These are phyloP conservation scores for Diprion similis DNA, from an alignment of 1,140 invertebrate genomes.

Conservation along the genomic window DNA sequence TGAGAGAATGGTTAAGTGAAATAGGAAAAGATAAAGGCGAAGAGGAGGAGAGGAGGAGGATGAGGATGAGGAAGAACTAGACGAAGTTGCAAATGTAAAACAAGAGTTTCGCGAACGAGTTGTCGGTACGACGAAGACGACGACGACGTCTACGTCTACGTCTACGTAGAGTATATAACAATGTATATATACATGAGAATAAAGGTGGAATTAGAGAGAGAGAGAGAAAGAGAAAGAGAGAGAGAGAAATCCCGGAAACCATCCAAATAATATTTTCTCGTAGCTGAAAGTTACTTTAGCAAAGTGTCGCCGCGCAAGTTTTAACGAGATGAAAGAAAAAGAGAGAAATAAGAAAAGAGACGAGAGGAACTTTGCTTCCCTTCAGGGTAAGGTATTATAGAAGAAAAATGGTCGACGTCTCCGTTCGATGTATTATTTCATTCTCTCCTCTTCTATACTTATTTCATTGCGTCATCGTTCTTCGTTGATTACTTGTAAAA, in stretches of 20 bases:
- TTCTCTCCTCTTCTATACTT: too few relatives aligned
- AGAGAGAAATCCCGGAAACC: slow-evolving; percentile 35
- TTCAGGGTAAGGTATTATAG: too few relatives aligned
- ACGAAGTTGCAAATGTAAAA: slow-evolving; percentile 35
- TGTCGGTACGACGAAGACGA: not conserved
- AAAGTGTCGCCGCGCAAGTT: slow-evolving; percentile 40
- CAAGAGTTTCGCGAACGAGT: slow-evolving; percentile 31
- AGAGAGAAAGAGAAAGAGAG: not conserved
- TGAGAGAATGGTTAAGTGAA: too few relatives aligned
- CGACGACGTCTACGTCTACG: not conserved
- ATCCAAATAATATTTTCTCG: slow-evolving; percentile 54
- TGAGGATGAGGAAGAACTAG: too few relatives aligned
- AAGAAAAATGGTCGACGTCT: too few relatives aligned
- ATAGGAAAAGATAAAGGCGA: too few relatives aligned
- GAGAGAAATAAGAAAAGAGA: too few relatives aligned
- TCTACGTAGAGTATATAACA: slow-evolving; percentile 22
- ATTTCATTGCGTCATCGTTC: too few relatives aligned
- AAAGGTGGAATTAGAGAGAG: slow-evolving; percentile 11
- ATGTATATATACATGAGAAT: slow-evolving; percentile 18
- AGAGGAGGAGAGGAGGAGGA: too few relatives aligned
- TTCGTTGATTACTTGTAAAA: too few relatives aligned
- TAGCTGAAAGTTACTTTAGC: slow-evolving; percentile 35
- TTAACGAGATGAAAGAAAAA: slow-evolving; percentile 51
- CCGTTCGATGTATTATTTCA: too few relatives aligned
- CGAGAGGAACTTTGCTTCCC: too few relatives aligned